Percentiles rank a stretch among this genome's conserved stretches.
phyloP scores from a whole-genome alignment of 2,888 invertebrate genomes.

The Tenthredo notha region DNA sequence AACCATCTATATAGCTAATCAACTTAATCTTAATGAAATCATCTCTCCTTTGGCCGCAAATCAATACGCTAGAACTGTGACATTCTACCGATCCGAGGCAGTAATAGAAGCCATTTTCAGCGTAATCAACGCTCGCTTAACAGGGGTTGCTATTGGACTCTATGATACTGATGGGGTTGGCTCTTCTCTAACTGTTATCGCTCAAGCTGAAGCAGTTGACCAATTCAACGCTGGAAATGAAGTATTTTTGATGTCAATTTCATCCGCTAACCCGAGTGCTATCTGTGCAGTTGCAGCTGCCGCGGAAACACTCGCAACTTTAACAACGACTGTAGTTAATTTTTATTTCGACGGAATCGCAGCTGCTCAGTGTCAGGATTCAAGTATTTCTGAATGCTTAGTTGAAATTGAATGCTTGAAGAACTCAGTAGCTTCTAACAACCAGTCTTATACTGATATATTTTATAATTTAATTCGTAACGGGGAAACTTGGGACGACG shows the following conservation, averaged over 20 bases:
- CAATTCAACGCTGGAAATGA: neutral
- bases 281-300: neutral
- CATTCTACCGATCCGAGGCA: neutral
- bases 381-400: neutral
- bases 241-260: neutral
- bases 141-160: neutral
- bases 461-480: neutral
- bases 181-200: neutral
- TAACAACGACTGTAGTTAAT: neutral
- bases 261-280: neutral
- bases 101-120: neutral
- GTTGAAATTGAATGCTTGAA: neutral
- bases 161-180: neutral
- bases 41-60: neutral
- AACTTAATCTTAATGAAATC: neutral
- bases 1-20: neutral
- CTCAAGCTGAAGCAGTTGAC: neutral
- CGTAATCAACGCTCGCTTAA: neutral
- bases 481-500: neutral
- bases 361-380: neutral
- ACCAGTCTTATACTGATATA: too few relatives aligned
- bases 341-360: neutral
- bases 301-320: neutral
- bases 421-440: neutral
- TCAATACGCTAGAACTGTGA: neutral